Base-by-base conservation (phyloP, 2,888 invertebrate genomes). In the Synanthedon formicaeformis region DNA sequence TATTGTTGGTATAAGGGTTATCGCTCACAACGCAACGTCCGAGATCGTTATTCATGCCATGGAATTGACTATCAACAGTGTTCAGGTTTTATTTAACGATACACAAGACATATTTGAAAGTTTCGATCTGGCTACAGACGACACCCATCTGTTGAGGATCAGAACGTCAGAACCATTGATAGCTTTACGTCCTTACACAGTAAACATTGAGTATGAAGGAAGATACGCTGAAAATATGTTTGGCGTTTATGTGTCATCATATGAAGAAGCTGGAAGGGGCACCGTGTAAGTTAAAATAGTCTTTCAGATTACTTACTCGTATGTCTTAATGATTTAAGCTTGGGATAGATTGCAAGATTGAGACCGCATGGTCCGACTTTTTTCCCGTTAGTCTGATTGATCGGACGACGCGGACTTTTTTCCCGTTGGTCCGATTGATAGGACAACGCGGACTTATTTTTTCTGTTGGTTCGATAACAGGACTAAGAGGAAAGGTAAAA, bases 211-310 rank as follows among this genome's bases (percentile, higher is more conserved):
- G 0, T 94, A 90, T 61, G 70, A 66, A 0, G 92, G 90, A 0
- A 69, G 72, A 3, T 89, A 92, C 54, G 89, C 89, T 41, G 81
- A 81, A 14, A 88, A 91, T 48, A 85, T 92, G 69, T 89, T 89
- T 54, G 93, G 93, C 16, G 87, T 93, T 27, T 92, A 92, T 59
- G 77, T 90, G 27, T 90, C 91, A 41, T 88, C 81, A 2, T 92
- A 91, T 57, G 58, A 64, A 5, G 59, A 70, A 11, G 58, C 61
- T 1, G 58, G 67, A 12, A 66, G 63, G 13, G 58, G 56, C 13
- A 60, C 59, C 16, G 63, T 70, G 85, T 86, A 64, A 81, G 84
- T 81, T 62, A 57, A 50, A 50, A 12, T n/a, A 41, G 13, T 41
- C 12, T 41, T 41, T 41, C 41, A 41, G n/a, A 41, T 41, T 5